A percentile compares a stretch with the other conserved stretches of the same genome.
Evolutionary conservation across 1,140 invertebrate species (phyloP).

Genomic region (Metopolophium dirhodum): DNA sequence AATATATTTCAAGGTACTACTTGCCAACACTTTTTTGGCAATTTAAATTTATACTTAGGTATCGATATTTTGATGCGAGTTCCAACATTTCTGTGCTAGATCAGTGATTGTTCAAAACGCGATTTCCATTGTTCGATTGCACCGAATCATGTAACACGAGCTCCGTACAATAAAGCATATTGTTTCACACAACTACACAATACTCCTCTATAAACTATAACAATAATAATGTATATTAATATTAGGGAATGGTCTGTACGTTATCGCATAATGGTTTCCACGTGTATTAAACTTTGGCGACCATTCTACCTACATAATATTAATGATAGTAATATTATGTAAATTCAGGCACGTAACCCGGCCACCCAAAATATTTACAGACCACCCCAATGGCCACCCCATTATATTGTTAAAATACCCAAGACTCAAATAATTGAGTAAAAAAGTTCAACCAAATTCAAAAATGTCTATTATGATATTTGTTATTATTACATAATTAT

Average conservation of each 20-base stretch:
- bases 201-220: not conserved
- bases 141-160: not conserved
- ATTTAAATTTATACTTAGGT: not conserved
- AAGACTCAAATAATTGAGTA: no score
- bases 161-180: not conserved
- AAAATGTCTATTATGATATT: no score
- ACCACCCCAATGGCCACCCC: no score
- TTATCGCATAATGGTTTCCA: not conserved
- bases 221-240: not conserved
- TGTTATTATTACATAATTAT: no score
- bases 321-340: not conserved
- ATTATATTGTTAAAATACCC: no score
- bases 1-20: not conserved
- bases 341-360: no score
- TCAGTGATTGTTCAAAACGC: no score
- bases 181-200: not conserved
- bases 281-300: not conserved
- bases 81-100: not conserved
- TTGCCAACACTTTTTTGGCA: not conserved
- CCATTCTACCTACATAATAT: not conserved
- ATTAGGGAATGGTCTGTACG: not conserved
- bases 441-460: no score
- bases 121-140: no score
- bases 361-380: no score
- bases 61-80: not conserved